phyloP scores from a whole-genome alignment of 2,888 invertebrate genomes.

The Yponomeuta sedellus region DNA sequence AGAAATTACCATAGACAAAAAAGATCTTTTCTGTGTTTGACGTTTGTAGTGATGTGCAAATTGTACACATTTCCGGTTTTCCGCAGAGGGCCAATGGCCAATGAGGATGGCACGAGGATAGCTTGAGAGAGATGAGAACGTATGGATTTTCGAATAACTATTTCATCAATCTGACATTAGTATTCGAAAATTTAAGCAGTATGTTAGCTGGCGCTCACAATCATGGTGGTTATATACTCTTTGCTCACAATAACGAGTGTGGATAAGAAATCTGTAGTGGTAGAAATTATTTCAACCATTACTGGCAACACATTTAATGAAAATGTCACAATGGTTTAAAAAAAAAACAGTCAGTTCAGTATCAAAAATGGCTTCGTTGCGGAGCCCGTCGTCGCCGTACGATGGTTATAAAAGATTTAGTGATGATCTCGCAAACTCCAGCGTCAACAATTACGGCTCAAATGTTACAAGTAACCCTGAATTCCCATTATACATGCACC shows the following conservation, averaged over 20 bases:
- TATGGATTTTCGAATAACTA: too few species aligned
- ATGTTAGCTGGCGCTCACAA: too few species aligned
- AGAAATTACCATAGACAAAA: conserved; percentile 43
- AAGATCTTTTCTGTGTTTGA: conserved; percentile 35
- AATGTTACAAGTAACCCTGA: conserved; percentile 77
- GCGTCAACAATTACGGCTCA: conserved; percentile 79
- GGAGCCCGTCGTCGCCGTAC: conserved; percentile 76
- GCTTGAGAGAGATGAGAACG: too few species aligned
- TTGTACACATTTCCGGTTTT: background rate
- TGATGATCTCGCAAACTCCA: conserved; percentile 76
- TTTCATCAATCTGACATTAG: too few species aligned
- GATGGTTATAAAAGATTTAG: conserved; percentile 80
- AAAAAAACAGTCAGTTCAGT: conserved; percentile 6
- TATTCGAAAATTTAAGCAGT: too few species aligned
- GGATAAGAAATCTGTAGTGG: background rate
- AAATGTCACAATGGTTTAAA: background rate
- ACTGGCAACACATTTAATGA: background rate
- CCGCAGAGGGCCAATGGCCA: too few species aligned
- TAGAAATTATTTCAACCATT: background rate
- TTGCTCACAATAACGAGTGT: too few species aligned
- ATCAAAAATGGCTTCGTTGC: conserved; percentile 70
- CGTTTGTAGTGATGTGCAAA: conserved; percentile 24
- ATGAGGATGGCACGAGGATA: too few species aligned
- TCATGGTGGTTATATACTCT: too few species aligned
- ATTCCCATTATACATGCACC: conserved; percentile 65